Evolutionary conservation across 2,797 vertebrate species (phyloP), one percentile per base, ranked within the genome.

Genomic region (Knipowitschia caucasica): DNA sequence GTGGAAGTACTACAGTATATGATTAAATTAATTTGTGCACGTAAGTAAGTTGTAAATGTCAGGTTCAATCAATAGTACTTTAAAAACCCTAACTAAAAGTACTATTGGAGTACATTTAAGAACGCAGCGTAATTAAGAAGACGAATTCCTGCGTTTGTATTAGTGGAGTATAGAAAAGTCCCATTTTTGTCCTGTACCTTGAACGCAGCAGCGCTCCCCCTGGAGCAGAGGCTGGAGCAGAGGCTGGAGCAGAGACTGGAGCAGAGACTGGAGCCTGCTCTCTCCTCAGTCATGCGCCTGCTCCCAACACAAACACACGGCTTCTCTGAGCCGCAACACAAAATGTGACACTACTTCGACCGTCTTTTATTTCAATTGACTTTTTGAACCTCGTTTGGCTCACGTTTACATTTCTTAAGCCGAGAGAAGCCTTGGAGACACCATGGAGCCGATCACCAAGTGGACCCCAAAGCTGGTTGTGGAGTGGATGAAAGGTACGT

Each of bases 401-500:
- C 23, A 15, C 17, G 40, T 5, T 12, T 34, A 34, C 46, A 49
- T 49, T 24, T 47, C 20, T 49, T 10, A 24, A 6, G n/a, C 23
- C 30, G 14, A 27, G 1, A 9, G 14, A 12, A 1, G 14, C 44
- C 44, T 30, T n/a, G 21, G 61, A 60, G 62, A 67, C 75, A 66
- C 46, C 52, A 92, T 92, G 91, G 90, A 92, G 58, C 89, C 91
- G 33, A 89, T 92, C 71, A 91, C 90, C 1, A 91, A 87, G 83
- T 92, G 91, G 91, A 86, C 87, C 14, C 90, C 87, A 1, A 90
- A 76, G 53, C 91, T 91, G 85, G 91, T 92, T 50, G 83, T 91
- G 21, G 91, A 92, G 34, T 92, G 91, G 91, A 91, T 91, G 91
- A 88, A 74, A 83, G 91, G 91, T 90, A 67, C 64, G 82, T 62